A percentile compares a stretch with the other conserved stretches of the same genome.
phyloP scores from a whole-genome alignment of 2,797 vertebrate species.

The Acipenser oxyrinchus region DNA sequence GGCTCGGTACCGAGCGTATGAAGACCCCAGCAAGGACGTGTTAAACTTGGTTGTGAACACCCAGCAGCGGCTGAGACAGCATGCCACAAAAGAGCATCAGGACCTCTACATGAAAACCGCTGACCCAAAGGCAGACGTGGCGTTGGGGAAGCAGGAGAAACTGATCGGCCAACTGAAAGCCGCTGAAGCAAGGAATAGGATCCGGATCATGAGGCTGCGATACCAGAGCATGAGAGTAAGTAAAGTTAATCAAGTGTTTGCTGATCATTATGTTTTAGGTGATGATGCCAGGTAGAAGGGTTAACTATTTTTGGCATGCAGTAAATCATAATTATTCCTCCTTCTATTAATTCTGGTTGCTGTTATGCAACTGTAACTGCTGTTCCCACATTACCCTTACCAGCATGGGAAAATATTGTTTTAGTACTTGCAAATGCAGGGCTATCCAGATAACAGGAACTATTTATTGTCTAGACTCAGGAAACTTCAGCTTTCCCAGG shows the following conservation, averaged over 20 bases:
- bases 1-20: constrained; percentile 35
- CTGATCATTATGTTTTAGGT: too few species aligned
- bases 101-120: not conserved
- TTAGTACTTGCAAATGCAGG: too few species aligned
- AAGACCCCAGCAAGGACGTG: constrained; percentile 35
- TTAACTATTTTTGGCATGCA: not conserved
- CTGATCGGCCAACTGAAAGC: constrained; percentile 51
- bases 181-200: constrained; percentile 40
- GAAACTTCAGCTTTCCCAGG: not conserved
- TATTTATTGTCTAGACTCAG: not conserved
- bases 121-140: not conserved
- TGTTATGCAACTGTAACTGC: too few species aligned
- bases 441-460: too few species aligned
- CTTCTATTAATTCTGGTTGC: too few species aligned
- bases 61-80: constrained; percentile 11
- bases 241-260: not conserved
- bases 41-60: constrained; percentile 21
- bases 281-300: too few species aligned
- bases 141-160: constrained; percentile 24
- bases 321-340: too few species aligned
- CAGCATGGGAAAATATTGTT: too few species aligned
- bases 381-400: not conserved
- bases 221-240: constrained; percentile 41
- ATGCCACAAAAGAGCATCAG: not conserved
- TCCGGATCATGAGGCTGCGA: constrained; percentile 36